phyloP scores from a whole-genome alignment of 2,113 vertebrate species.

The Colius striatus region DNA sequence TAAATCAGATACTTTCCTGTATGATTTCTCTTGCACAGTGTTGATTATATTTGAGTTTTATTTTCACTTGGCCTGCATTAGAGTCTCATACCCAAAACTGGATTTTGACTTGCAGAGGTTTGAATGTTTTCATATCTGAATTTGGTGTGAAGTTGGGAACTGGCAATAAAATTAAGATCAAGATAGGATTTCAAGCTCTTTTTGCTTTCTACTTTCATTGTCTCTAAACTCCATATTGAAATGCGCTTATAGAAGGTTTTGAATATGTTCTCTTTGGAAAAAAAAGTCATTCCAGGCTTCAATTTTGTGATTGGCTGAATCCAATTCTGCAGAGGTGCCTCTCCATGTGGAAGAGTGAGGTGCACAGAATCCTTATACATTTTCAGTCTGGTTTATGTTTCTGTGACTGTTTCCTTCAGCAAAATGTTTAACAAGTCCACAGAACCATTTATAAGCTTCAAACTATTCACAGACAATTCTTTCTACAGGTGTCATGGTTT shows the following conservation, averaged over 20 bases:
- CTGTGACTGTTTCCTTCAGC: neutral
- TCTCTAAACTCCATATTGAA: neutral
- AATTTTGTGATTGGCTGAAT: neutral
- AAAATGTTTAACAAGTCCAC: neutral
- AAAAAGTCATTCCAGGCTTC: neutral
- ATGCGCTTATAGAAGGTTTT: neutral
- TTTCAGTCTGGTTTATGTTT: neutral
- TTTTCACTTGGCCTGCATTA: neutral
- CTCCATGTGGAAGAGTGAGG: rapidly evolving
- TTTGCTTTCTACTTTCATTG: neutral
- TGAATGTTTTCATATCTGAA: neutral
- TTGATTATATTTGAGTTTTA: neutral
- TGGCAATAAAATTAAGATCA: neutral
- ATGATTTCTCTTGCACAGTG: neutral
- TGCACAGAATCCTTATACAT: rapidly evolving
- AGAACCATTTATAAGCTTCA: neutral
- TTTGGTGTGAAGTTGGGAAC: neutral
- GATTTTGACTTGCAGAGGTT: neutral
- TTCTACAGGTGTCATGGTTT: neutral
- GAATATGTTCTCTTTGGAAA: neutral
- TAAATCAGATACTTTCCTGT: neutral
- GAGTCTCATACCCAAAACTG: neutral
- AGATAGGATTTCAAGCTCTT: neutral
- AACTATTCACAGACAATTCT: neutral
- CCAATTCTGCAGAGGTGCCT: rapidly evolving